phyloP scores from a whole-genome alignment of 2,113 vertebrate genomes.

The Mystacornis crossleyi region DNA sequence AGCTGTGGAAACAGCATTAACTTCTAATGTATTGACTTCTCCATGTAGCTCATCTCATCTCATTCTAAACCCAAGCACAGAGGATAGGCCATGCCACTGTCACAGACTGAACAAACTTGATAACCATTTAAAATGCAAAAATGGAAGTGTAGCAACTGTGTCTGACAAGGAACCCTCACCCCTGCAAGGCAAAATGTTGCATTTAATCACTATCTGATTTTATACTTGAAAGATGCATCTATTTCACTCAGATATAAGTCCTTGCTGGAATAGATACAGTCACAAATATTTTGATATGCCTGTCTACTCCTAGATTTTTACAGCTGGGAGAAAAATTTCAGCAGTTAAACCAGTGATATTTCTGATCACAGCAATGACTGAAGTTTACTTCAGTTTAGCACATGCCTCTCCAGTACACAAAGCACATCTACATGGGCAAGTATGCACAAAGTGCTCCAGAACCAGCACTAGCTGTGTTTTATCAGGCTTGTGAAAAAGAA shows the following conservation, averaged over 20 bases:
- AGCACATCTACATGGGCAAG: fast-evolving
- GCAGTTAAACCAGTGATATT: neutral
- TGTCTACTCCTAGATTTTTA: neutral
- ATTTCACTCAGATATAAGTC: neutral
- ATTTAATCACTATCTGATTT: neutral
- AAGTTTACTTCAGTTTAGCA: neutral
- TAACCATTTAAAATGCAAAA: neutral
- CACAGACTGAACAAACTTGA: neutral
- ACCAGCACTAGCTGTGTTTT: neutral
- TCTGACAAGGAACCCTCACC: neutral
- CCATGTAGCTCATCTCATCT: neutral
- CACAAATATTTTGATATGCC: neutral
- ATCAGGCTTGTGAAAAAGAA: neutral
- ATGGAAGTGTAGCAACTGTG: neutral
- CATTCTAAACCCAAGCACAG: neutral
- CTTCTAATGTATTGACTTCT: too few relatives aligned
- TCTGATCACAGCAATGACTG: neutral
- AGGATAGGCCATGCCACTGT: neutral
- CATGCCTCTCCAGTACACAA: neutral
- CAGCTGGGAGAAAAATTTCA: neutral
- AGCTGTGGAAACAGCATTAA: neutral
- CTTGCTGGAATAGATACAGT: neutral
- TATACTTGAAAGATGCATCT: neutral
- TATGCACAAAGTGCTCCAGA: neutral
- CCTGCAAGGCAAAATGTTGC: neutral